Evolutionary conservation across 2,797 vertebrate species (phyloP).

Genomic region (Lophius americanus): DNA sequence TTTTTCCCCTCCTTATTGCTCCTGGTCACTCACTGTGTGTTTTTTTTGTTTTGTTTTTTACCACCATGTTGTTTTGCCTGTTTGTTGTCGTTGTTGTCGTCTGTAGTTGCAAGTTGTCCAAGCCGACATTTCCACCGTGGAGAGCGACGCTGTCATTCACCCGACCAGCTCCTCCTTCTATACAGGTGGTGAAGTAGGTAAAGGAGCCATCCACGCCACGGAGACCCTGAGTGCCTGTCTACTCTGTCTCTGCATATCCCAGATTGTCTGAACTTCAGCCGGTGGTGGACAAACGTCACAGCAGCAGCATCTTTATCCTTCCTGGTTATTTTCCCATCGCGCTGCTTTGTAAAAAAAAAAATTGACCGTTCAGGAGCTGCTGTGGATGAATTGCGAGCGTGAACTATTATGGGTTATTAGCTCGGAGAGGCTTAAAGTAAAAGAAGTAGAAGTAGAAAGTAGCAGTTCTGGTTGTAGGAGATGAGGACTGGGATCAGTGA

Average conservation of each 20-base stretch:
- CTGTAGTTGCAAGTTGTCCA: slow-evolving; percentile 99
- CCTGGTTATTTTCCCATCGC: not conserved
- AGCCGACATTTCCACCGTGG: slow-evolving; percentile 98
- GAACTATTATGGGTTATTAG: slow-evolving; percentile 7
- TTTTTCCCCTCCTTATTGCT: slow-evolving; percentile 33
- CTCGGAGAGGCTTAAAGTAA: slow-evolving; percentile 34
- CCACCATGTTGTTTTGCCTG: slow-evolving; percentile 72
- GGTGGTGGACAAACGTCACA: slow-evolving; percentile 39
- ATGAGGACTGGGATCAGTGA: not conserved
- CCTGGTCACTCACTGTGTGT: slow-evolving; percentile 58
- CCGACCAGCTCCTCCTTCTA: slow-evolving; percentile 99
- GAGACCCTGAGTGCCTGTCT: slow-evolving; percentile 53
- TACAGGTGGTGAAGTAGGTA: slow-evolving; percentile 99
- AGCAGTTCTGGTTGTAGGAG: slow-evolving; percentile 19
- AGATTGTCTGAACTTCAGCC: slow-evolving; percentile 40
- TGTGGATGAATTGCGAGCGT: not conserved
- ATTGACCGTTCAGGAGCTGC: not conserved
- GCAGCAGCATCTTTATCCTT: slow-evolving; percentile 36
- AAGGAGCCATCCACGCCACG: slow-evolving; percentile 84
- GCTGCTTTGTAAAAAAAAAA: too few species aligned
- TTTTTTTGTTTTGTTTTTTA: slow-evolving; percentile 41
- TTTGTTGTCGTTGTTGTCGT: slow-evolving; percentile 77
- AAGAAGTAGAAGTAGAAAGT: too few species aligned
- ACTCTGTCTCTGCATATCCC: slow-evolving; percentile 43
- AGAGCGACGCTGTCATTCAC: slow-evolving; percentile 99